Evolutionary conservation across 2,797 vertebrate genomes (phyloP), one percentile per base, ranked within the genome.

Genomic region (Labeo calbasu): DNA sequence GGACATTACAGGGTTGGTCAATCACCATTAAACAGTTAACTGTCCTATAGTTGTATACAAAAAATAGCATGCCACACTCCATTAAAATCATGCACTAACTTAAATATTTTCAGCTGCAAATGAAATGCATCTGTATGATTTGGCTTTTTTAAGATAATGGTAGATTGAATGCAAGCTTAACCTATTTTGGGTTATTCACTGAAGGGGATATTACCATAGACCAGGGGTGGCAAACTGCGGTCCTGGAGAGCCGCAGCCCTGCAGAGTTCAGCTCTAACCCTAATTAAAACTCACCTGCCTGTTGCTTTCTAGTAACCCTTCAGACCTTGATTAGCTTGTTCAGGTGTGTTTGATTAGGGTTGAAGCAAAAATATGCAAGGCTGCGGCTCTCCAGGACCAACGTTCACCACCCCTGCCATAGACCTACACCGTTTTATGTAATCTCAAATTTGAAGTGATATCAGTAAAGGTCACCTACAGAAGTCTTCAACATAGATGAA

Each of bases 401-500:
- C 28, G 28, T 28, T 28, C 28, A 2, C 28, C 28, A 28, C 28
- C 28, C 4, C 4, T 32, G 4, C 21, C 5, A 46, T 55, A 21
- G 75, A 40, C 2, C 12, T 51, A 11, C 6, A 79, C 2, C 13
- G 9, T 70, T 72, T 71, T 6, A 68, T 79, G 28, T 12, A 46
- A 59, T 43, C 9, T 57, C 61, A 13, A 36, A 19, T 72, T 40
- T 65, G 4, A 84, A 63, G 14, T 32, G 17, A 75, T 13, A 19
- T 46, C n/a, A 55, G 66, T 83, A 68, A 43, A 36, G 10, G 32
- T 73, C 32, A 90, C 94, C 92, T 88, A 95, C 94, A 88, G 13
- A 9, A 28, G 21, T 87, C 69, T 0, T 28, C 70, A 4, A 95
- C 92, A 0, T 92, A 87, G 69, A 96, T 90, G 61, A 95, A 87